Evolutionary conservation across 2,797 vertebrate genomes (phyloP), one percentile per base, ranked within the genome.

Genomic region (Sebastes vulpes): DNA sequence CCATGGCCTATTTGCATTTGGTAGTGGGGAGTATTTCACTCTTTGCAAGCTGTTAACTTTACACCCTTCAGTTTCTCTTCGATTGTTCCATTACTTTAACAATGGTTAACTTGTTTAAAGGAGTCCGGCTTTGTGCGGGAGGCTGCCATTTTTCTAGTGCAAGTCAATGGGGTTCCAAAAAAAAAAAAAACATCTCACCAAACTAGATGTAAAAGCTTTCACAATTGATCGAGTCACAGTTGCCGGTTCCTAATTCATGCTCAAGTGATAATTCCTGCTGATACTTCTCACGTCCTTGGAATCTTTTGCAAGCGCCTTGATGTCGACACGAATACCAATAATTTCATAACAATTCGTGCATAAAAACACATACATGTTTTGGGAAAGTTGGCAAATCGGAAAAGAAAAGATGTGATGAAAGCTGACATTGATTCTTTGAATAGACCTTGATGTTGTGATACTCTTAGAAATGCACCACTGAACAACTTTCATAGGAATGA

Each of bases 1-100:
- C 83, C 20, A 60, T 35, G 73, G 61, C 72, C 77, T 65, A 60
- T 92, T 84, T 88, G 76, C 79, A 83, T 82, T 83, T 75, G 35
- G 73, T 76, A 68, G 71, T 82, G 52, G 78, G 82, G 58, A 86
- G 52, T 48, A 38, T 81, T 84, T 86, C 25, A 6, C 53, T 82
- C 54, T 75, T 79, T 29, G 68, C 75, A 73, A 59, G 58, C 85
- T 81, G 61, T 72, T 82, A n/a, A 61, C 56, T 78, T 88, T 42
- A 23, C 46, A 23, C 77, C 58, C 31, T 21, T 57, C 25, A 69
- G 54, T 78, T 76, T 74, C 23, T 72, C 64, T 53, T 68, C 64
- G 29, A 14, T 79, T 79, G 65, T 80, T 77, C 58, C 28, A 60
- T 67, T 65, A 60, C 46, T 78, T 42, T 64, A 65, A 71, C 48